Conservation (phyloP, 2,888 invertebrate species). For the Acrobasis consociella region DNA sequence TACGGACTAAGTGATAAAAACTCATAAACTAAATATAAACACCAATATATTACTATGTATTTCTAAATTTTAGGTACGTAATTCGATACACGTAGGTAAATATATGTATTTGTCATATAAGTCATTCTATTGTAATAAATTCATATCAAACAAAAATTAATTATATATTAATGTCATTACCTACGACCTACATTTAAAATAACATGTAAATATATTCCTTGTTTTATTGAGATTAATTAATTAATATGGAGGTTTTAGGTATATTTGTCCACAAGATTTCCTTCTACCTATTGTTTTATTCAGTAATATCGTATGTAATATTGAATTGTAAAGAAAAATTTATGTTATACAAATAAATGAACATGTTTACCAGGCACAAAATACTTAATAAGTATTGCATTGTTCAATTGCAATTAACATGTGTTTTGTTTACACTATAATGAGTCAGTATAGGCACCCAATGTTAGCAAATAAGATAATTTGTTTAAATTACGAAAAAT, state of each 20-base stretch:
- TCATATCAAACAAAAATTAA: constrained; percentile 1
- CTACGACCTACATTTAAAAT: constrained; percentile 8
- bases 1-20: too few relatives aligned
- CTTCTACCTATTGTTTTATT: background rate
- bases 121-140: constrained; percentile 7
- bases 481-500: too few relatives aligned
- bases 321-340: background rate
- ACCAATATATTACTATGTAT: too few relatives aligned
- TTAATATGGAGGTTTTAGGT: background rate
- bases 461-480: background rate
- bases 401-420: background rate
- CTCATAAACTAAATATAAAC: too few relatives aligned
- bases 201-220: background rate
- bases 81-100: too few relatives aligned
- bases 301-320: background rate
- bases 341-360: background rate
- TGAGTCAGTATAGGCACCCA: background rate
- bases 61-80: too few relatives aligned
- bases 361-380: background rate
- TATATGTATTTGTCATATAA: background rate
- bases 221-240: background rate
- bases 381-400: background rate
- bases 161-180: background rate
- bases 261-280: background rate
- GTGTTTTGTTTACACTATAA: background rate